Evolutionary conservation across 2,888 invertebrate genomes (phyloP), one percentile per base, ranked within the genome.

Genomic region (Dugesia japonica): DNA sequence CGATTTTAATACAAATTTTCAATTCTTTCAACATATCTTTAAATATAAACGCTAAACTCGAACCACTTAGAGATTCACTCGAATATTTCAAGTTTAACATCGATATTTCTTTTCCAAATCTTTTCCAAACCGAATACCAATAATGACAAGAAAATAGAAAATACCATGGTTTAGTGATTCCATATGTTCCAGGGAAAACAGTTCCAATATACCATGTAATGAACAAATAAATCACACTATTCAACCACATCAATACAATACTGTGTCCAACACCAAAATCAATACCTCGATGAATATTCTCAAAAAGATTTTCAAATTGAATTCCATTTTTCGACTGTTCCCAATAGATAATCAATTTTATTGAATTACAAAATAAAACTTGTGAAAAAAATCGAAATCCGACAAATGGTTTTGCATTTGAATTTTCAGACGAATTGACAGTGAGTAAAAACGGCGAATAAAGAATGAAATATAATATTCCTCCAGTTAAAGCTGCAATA

Each of bases 311-410:
- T 31, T 82, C 80, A 88, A 91, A 90, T 73, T 87, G 87, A 0
- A 89, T 86, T 1, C 91, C 91, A 0, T 86, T 88, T 79, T 86
- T 84, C 77, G 82, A 82, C 78, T 91, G 88, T 82, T 92, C 92
- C 81, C 87, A 88, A 7, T 89, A 87, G 27, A 90, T 88, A 13
- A 91, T 86, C 83, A 89, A 89, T 77, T 89, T 87, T 84, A 91
- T 89, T 42, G 89, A 90, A 85, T 90, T 90, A 80, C 90, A 90
- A 81, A 92, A 89, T 0, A 91, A 89, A 0, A 91, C 90, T 0
- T 91, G 91, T 83, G 91, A 90, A 7, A 90, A 89, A 0, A 92
- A 84, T 80, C 90, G 89, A 90, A 90, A 84, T 42, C 85, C 82
- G 26, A n/a, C n/a, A 73, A 77, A 31, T 15, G 15, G 26, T 28